A percentile compares a stretch with the other conserved stretches of the same genome.
Conservation (phyloP, 2,797 vertebrate species). For the Intellagama lesueurii region DNA sequence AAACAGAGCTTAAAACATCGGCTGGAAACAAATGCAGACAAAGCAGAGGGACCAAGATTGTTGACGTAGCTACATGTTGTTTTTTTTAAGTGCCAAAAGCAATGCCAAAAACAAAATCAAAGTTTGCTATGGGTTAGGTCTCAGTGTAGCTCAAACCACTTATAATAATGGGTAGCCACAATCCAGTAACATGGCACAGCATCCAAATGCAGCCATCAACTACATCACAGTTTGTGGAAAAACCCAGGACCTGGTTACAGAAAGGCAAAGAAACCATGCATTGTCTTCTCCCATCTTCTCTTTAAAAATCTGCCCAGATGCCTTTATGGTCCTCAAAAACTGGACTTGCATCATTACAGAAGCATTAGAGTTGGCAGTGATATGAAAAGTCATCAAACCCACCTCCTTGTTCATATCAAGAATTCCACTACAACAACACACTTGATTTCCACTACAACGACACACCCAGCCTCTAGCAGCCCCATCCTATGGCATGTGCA, state of each 20-base stretch:
- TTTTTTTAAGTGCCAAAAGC: neutral
- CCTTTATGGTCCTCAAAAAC: neutral
- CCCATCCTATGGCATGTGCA: too few species aligned
- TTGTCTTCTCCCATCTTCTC: neutral
- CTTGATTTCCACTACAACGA: neutral
- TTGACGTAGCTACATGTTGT: neutral
- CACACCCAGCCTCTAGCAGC: neutral
- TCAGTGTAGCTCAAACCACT: neutral
- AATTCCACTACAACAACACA: neutral
- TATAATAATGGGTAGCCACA: neutral
- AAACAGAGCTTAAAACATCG: conserved; percentile 26
- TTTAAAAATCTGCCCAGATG: neutral
- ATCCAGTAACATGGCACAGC: neutral
- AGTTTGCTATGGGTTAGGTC: neutral
- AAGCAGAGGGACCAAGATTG: neutral
- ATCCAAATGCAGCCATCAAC: neutral
- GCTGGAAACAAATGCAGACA: conserved; percentile 20
- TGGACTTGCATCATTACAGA: neutral
- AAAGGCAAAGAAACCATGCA: neutral
- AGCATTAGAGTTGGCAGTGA: neutral
- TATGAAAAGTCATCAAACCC: neutral
- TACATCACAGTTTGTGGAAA: neutral
- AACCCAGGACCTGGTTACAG: neutral
- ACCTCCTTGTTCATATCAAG: neutral
- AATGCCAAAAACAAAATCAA: neutral